These are phyloP conservation scores for Junco hyemalis DNA, from an alignment of 2,113 vertebrate genomes.

Conservation along the genomic window DNA sequence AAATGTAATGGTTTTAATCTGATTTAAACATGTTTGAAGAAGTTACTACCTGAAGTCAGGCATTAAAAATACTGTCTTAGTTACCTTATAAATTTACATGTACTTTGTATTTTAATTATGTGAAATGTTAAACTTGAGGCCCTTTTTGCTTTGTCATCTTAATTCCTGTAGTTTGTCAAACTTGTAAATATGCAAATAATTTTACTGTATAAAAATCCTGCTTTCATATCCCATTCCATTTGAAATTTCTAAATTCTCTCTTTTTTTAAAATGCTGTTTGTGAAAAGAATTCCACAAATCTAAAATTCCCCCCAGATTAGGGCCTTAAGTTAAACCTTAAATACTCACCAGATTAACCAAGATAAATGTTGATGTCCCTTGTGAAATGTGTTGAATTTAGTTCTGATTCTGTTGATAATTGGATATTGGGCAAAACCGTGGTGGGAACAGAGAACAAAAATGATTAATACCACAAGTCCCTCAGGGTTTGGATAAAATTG, in stretches of 20 bases:
- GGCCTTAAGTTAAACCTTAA: not conserved
- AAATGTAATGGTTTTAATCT: not conserved
- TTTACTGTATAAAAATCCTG: not conserved
- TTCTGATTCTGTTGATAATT: slow-evolving; percentile 23
- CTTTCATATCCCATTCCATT: not conserved
- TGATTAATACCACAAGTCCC: not conserved
- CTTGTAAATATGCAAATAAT: not conserved
- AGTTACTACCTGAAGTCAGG: not conserved
- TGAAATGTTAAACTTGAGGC: not conserved
- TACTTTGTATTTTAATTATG: not conserved
- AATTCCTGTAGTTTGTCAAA: not conserved
- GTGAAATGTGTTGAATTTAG: slow-evolving; percentile 41
- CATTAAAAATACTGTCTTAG: not conserved
- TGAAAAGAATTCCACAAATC: not conserved
- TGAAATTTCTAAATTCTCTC: not conserved
- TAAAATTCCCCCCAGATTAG: not conserved
- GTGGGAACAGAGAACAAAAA: not conserved
- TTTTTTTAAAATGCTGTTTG: not conserved
- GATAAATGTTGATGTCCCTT: not conserved
- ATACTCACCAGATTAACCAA: not conserved
- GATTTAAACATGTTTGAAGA: not conserved
- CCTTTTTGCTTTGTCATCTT: not conserved
- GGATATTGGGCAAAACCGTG: not conserved
- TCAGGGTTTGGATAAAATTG: not conserved
- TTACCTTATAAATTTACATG: not conserved